Conservation (phyloP, 2,797 vertebrate genomes). For the Lindbergichthys nudifrons region DNA sequence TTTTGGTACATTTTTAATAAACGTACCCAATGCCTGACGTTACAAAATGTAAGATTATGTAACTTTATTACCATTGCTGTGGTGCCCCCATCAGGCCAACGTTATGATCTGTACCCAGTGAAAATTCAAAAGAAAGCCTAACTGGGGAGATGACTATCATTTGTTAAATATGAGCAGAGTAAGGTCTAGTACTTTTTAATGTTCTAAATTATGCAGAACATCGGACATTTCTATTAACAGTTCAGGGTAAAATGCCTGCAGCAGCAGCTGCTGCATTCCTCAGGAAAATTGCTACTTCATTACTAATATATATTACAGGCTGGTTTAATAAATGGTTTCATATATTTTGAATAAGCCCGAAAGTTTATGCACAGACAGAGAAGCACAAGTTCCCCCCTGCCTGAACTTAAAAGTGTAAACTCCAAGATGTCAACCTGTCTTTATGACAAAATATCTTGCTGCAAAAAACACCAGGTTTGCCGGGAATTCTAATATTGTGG, state of each 20-base stretch:
- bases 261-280: slow-evolving; percentile 4
- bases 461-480: too few relatives aligned
- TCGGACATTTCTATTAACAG: slow-evolving; percentile 1
- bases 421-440: too few relatives aligned
- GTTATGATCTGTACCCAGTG: neutral
- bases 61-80: slow-evolving; percentile 4
- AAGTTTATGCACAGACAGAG: too few relatives aligned
- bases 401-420: too few relatives aligned
- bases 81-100: slow-evolving; percentile 1
- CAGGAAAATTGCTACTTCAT: neutral
- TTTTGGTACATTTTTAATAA: neutral
- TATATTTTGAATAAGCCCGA: slow-evolving; percentile 1
- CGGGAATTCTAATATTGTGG: too few relatives aligned
- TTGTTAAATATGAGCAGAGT: neutral
- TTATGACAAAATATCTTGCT: too few relatives aligned
- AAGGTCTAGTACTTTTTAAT: slow-evolving; percentile 4
- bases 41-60: neutral
- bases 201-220: slow-evolving; percentile 23
- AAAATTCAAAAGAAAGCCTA: neutral
- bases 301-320: neutral
- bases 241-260: slow-evolving; percentile 2
- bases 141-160: slow-evolving; percentile 3
- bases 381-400: too few relatives aligned
- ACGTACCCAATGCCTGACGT: neutral
- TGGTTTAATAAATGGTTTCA: neutral